Evolutionary conservation across 2,888 invertebrate genomes (phyloP), one percentile per base, ranked within the genome.

Genomic region (Serripes groenlandicus): DNA sequence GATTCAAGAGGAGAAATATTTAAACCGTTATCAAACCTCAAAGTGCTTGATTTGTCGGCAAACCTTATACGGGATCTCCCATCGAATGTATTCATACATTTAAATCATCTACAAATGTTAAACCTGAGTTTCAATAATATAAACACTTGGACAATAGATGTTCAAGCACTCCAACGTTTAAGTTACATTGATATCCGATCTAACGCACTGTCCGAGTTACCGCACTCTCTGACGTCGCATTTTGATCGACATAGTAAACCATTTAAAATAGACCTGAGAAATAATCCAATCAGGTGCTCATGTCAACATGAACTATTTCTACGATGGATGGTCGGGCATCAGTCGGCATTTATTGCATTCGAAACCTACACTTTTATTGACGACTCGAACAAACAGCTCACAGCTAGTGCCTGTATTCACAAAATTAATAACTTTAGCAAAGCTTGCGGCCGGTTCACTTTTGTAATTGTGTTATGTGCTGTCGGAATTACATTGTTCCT

Each of bases 41-140:
- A 73, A 49, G 23, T 30, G n/a, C 37, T 83, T 3, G 76, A 79
- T 54, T 21, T 83, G 18, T 76, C 79, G 0, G 26, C 69, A 1
- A 83, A 83, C 30, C 18, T 23, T n/a, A 78, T 83, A 26, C 37
- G 71, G 3, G 15, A 15, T 3, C 52, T 75, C 18, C 75, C 66
- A 15, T 2, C 52, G n/a, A 34, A 30, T 1, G 52, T 52, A 0
- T 75, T 75, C n/a, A 23, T 15, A 5, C n/a, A 34, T 28, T 62
- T 68, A 28, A 18, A n/a, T 1, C 66, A 68, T 15, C 58, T 75
- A 21, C 52, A 54, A 56, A 35, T 26, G 23, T 35, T 85, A 1
- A 70, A 81, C 37, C 49, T 85, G 7, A 76, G 80, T 30, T 58
- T 28, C 11, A 85, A 85, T 42, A 69, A 28, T 21, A 60, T 85